phyloP scores from a whole-genome alignment of 2,888 invertebrate genomes.

The Clitarchus hookeri region DNA sequence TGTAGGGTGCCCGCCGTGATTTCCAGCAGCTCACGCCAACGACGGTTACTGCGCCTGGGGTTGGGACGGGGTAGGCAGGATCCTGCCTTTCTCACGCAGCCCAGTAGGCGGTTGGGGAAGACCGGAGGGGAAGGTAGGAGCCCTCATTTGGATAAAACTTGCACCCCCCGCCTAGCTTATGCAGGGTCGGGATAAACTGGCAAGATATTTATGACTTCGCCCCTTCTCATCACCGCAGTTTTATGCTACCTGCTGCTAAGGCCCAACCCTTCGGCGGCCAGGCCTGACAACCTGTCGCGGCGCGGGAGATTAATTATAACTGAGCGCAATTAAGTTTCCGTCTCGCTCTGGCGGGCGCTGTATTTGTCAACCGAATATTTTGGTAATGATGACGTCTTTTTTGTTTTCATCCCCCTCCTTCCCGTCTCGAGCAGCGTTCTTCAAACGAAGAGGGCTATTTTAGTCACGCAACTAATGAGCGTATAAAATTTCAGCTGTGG shows the following conservation, averaged over 20 bases:
- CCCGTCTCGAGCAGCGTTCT: no score
- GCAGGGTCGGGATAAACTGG: background rate
- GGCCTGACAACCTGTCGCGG: background rate
- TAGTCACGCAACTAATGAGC: background rate
- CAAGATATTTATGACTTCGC: constrained; percentile 2
- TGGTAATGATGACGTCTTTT: background rate
- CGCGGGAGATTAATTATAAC: background rate
- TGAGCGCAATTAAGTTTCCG: background rate
- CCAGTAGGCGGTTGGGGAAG: background rate
- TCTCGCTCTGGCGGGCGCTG: background rate
- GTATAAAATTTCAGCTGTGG: background rate
- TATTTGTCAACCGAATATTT: background rate
- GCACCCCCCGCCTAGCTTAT: background rate
- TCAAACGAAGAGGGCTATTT: background rate
- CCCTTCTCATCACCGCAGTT: background rate
- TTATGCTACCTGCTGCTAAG: background rate
- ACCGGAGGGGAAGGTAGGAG: background rate
- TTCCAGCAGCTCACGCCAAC: no score
- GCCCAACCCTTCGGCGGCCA: background rate
- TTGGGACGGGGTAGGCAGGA: no score
- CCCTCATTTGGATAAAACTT: background rate
- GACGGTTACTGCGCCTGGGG: no score
- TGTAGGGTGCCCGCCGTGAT: no score
- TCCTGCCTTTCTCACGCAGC: background rate
- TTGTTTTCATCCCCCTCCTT: no score